Evolutionary conservation across 1,140 invertebrate genomes (phyloP), one percentile per base, ranked within the genome.

Genomic region (Euglossa dilemma): DNA sequence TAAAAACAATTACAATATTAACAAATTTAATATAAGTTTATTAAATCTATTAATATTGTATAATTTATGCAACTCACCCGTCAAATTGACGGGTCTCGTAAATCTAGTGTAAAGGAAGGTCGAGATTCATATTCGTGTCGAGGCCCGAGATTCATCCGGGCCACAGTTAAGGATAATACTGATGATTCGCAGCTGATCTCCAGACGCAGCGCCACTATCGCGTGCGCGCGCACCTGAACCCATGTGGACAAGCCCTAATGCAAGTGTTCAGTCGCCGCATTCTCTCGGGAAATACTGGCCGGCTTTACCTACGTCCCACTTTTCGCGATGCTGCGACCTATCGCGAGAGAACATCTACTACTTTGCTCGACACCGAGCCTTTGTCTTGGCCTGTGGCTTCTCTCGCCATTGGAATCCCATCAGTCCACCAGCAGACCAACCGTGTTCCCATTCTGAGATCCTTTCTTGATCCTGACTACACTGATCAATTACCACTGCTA

Each of bases 231-330:
- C 36, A 36, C 59, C 28, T 47, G 43, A n/a, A 78, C 85, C 83
- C 66, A 67, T 57, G 47, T 56, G 56, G 79, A 64, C 80, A 63
- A 70, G 59, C 54, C 57, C 66, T 83, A 80, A 77, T 80, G 80
- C 86, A 67, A 77, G 63, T 74, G 71, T 50, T 66, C 80, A 36
- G 61, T 57, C 54, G 63, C 73, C 70, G 23, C 50, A n/a, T 28
- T 84, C 86, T 71, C 85, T 28, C 80, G 86, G 86, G 86, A 87
- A 87, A 87, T 87, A 87, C 77, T 80, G 67, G 73, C 45, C 73
- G 73, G 86, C 85, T 86, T 87, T 87, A 83, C 81, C 86, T 80
- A 57, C 56, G 56, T 64, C 57, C 80, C 77, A 83, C 69, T 79
- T 78, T 81, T 85, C 70, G 56, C 45, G n/a, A 45, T 52, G 50